Base-by-base conservation (phyloP, 2,888 invertebrate species). In the Eupeodes latifasciatus region DNA sequence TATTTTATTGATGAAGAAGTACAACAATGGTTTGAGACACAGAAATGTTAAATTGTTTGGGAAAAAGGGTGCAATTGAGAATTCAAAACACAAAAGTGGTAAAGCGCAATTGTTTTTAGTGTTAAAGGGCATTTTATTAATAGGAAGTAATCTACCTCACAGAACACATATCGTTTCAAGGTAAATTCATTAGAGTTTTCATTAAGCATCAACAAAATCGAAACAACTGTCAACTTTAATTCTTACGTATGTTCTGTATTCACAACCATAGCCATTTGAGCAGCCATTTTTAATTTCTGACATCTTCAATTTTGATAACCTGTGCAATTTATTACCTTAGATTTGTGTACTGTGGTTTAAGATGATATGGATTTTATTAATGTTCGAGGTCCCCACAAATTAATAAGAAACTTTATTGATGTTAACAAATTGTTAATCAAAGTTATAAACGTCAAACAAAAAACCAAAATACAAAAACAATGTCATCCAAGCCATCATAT, bases 371-470 rank as follows among this genome's bases (percentile, higher is more conserved):
- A 5, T 61, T 49, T 27, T 34, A 27, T 51, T 47, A 57, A 59
- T 44, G 19, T 47, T 27, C 36, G 61, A 19, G 5, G 27, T 67
- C 9, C 51, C 69, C 19, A 57, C 47, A 62, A 69, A 79, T 78
- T 27, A 78, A 78, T 27, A 49, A 76, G 71, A 72, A 72, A 66
- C 66, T 76, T 9, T 7, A 75, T 57, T 79, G 53, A 14, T 81
- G 78, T 78, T 77, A 74, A 78, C 66, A 71, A 5, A 5, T 40
- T 75, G 64, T 82, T 86, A 82, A 75, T 79, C 53, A 59, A 79
- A 64, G 79, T 82, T 82, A 69, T 69, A 75, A 57, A 62, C 61
- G 51, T 14, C 53, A 74, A 81, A 62, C 53, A 61, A 66, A 77
- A 75, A 40, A 71, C 27, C 59, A 72, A 77, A 67, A 85, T 78